These are phyloP conservation scores for Betta splendens DNA, from an alignment of 2,797 vertebrate genomes.

Conservation along the genomic window DNA sequence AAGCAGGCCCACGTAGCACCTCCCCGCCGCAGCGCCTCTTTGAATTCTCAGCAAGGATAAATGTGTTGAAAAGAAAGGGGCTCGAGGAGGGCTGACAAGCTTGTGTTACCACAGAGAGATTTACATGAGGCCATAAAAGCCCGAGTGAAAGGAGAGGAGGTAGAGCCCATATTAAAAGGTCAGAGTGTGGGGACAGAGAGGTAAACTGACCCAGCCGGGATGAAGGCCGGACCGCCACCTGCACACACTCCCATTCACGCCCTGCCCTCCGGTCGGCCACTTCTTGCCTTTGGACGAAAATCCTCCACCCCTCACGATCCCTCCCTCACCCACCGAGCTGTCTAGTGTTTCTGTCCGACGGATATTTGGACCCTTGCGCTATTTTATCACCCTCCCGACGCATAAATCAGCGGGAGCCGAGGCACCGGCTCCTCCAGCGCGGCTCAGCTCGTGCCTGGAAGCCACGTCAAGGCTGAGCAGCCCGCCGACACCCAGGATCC, in stretches of 20 bases:
- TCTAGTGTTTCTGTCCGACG: conserved; percentile 70
- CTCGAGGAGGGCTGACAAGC: conserved; percentile 63
- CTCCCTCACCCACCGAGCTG: conserved; percentile 31
- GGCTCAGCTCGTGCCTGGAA: conserved; percentile 68
- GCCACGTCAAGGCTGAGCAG: conserved; percentile 68
- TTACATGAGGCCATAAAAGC: conserved; percentile 75
- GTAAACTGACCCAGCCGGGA: conserved; percentile 68
- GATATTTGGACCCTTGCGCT: conserved; percentile 47
- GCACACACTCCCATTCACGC: conserved; percentile 57
- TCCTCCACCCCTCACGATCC: conserved; percentile 16
- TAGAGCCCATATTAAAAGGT: conserved; percentile 60
- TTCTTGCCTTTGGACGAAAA: conserved; percentile 55
- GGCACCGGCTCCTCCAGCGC: conserved; percentile 42
- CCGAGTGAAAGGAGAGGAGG: conserved; percentile 73
- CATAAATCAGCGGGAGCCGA: conserved; percentile 77
- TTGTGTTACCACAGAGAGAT: conserved; percentile 77
- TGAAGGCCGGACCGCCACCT: conserved; percentile 64
- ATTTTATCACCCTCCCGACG: conserved; percentile 64
- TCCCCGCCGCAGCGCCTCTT: conserved; percentile 57
- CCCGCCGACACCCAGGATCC: conserved; percentile 70
- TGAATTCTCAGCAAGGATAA: conserved; percentile 71
- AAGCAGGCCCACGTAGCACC: conserved; percentile 54
- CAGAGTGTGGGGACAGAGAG: conserved; percentile 52
- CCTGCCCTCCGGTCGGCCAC: conserved; percentile 66
- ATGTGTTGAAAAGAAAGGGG: conserved; percentile 73